Evolutionary conservation across 53 echinoderm and acorn worm species (phyloP).

Genomic region (Zoroaster sp.): DNA sequence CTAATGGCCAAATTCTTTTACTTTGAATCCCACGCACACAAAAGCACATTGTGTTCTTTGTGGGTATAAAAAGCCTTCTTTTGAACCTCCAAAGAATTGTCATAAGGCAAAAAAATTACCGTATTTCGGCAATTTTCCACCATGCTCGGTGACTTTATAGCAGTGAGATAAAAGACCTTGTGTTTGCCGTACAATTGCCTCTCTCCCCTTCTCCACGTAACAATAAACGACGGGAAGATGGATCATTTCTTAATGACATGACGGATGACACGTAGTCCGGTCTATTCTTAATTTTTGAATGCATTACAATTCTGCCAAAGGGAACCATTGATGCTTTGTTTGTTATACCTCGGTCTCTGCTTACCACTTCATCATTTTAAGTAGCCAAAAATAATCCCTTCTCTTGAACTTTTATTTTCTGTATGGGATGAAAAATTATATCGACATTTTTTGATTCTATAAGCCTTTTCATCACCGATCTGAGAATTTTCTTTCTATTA

Average conservation of each 20-base stretch:
- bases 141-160: conserved; percentile 49
- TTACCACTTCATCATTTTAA: not conserved
- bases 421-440: conserved; percentile 9
- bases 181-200: not conserved
- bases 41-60: conserved; percentile 32
- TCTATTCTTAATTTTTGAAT: conserved; percentile 5
- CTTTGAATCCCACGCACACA: conserved; percentile 10
- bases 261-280: conserved; percentile 2
- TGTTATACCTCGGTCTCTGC: not conserved
- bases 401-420: not conserved
- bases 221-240: conserved; percentile 32
- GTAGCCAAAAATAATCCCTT: not conserved
- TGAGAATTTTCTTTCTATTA: not conserved
- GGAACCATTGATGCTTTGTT: not conserved
- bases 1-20: not conserved
- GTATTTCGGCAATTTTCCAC: conserved; percentile 54
- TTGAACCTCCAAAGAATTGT: conserved; percentile 14
- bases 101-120: conserved; percentile 45
- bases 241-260: conserved; percentile 20
- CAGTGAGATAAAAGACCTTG: conserved; percentile 7
- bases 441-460: not conserved
- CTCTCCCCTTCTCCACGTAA: not conserved
- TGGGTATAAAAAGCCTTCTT: conserved; percentile 1
- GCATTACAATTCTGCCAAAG: conserved; percentile 9
- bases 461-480: not conserved